Percentiles rank a stretch among this genome's conserved stretches.
phyloP scores from a whole-genome alignment of 1,140 invertebrate genomes.

The Hypothenemus hampei region DNA sequence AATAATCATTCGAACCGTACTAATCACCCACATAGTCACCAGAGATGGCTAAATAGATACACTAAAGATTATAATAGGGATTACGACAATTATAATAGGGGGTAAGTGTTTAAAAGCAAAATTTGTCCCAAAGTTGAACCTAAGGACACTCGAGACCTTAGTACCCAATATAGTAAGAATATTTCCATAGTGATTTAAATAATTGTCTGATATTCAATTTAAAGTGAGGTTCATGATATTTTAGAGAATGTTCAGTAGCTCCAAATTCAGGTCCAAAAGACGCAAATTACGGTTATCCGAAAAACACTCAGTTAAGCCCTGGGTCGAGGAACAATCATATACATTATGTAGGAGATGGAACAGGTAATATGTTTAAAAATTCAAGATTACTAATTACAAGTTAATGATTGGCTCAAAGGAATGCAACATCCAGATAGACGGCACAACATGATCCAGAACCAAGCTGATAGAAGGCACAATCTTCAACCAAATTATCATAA shows the following conservation, averaged over 20 bases:
- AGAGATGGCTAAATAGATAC: constrained; percentile 44
- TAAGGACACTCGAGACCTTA: too few species aligned
- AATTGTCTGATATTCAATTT: too few species aligned
- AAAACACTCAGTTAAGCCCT: constrained; percentile 42
- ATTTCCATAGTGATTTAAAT: too few species aligned
- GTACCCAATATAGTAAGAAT: too few species aligned
- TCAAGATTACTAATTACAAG: too few species aligned
- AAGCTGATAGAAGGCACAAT: constrained; percentile 31
- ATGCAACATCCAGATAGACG: constrained; percentile 32
- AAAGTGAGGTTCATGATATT: constrained; percentile 4
- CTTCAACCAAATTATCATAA: constrained; percentile 31
- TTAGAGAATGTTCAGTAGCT: constrained; percentile 42
- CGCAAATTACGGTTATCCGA: constrained; percentile 41
- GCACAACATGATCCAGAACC: constrained; percentile 27
- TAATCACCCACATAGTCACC: constrained; percentile 40
- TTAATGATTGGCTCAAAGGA: constrained; percentile 8
- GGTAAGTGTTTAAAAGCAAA: constrained; percentile 40
- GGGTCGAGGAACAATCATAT: constrained; percentile 39
- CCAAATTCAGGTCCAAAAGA: constrained; percentile 42
- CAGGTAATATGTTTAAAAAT: constrained; percentile 33
- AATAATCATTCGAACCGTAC: constrained; percentile 39
- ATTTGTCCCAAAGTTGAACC: too few species aligned
- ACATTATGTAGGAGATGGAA: constrained; percentile 40
- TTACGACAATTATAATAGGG: constrained; percentile 43
- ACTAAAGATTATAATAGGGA: constrained; percentile 43